phyloP scores from a whole-genome alignment of 1,140 invertebrate genomes.

The Drosophila oshimai region DNA sequence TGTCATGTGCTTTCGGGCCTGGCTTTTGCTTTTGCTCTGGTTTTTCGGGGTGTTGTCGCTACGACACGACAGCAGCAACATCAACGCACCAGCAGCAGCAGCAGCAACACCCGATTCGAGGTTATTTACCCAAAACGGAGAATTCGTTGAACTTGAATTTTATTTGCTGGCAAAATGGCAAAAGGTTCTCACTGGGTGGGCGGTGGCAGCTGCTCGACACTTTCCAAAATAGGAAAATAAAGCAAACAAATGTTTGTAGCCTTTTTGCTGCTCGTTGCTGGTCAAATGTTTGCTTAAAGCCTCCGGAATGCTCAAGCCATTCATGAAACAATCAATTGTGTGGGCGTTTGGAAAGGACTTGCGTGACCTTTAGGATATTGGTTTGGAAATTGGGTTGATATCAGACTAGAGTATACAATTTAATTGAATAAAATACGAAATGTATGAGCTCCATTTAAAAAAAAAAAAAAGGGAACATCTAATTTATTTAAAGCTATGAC shows the following conservation, averaged over 20 bases:
- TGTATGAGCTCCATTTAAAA: not conserved
- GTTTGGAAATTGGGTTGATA: not conserved
- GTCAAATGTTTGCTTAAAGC: constrained; percentile 32
- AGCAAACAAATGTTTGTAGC: constrained; percentile 31
- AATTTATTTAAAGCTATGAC: no score
- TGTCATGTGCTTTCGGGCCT: constrained; percentile 46
- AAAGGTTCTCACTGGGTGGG: constrained; percentile 21
- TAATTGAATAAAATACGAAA: not conserved
- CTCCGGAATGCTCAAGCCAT: constrained; percentile 16
- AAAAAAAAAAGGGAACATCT: no score
- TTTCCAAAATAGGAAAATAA: constrained; percentile 26
- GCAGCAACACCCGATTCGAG: constrained; percentile 47
- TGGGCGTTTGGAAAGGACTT: constrained; percentile 4
- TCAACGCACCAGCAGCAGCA: not conserved
- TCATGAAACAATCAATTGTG: constrained; percentile 12
- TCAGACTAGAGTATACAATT: not conserved
- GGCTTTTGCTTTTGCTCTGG: constrained; percentile 16
- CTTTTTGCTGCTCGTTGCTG: constrained; percentile 10
- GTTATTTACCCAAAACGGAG: constrained; percentile 67
- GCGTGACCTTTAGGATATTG: not conserved
- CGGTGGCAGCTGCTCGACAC: constrained; percentile 31
- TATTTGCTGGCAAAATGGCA: constrained; percentile 49
- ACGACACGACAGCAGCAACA: constrained; percentile 8
- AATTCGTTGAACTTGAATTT: constrained; percentile 79
- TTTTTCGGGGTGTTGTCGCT: constrained; percentile 64